A percentile compares a stretch with the other conserved stretches of the same genome.
Evolutionary conservation across 2,888 invertebrate species (phyloP).

Genomic region (Lasioglossum oenotherae): DNA sequence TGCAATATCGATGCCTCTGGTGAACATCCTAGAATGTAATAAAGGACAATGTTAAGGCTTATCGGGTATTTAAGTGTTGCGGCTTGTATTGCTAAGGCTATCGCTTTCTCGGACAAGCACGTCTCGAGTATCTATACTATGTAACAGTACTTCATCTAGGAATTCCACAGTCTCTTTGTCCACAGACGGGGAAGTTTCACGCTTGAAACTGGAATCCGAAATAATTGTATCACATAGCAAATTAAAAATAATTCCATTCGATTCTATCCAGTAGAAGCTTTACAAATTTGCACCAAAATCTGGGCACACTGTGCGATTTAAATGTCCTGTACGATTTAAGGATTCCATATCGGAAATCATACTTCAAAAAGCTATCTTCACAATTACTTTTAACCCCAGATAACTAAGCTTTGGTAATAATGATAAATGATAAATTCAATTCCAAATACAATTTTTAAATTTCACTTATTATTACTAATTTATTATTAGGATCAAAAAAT

Average conservation of each 20-base stretch:
- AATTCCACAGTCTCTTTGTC: conserved; percentile 6
- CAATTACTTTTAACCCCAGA: no score
- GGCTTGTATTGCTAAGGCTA: conserved; percentile 6
- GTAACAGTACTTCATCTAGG: conserved; percentile 1
- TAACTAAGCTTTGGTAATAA: no score
- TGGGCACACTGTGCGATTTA: background rate
- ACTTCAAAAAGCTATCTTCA: no score
- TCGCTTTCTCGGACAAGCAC: background rate
- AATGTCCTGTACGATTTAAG: no score
- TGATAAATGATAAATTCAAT: no score
- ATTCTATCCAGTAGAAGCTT: background rate
- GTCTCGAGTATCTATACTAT: conserved; percentile 4
- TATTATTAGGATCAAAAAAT: no score
- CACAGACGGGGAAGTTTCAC: background rate
- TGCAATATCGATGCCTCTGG: background rate
- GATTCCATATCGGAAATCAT: no score
- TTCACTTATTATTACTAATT: no score
- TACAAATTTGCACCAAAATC: background rate
- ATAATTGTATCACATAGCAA: background rate
- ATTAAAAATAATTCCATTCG: conserved; percentile 11
- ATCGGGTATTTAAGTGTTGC: conserved; percentile 1
- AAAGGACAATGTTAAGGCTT: conserved; percentile 7
- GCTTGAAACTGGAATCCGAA: background rate
- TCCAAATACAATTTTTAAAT: no score
- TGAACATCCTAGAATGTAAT: background rate